Base-by-base conservation (phyloP, 2,797 vertebrate genomes). In the Otolemur crassicaudatus region DNA sequence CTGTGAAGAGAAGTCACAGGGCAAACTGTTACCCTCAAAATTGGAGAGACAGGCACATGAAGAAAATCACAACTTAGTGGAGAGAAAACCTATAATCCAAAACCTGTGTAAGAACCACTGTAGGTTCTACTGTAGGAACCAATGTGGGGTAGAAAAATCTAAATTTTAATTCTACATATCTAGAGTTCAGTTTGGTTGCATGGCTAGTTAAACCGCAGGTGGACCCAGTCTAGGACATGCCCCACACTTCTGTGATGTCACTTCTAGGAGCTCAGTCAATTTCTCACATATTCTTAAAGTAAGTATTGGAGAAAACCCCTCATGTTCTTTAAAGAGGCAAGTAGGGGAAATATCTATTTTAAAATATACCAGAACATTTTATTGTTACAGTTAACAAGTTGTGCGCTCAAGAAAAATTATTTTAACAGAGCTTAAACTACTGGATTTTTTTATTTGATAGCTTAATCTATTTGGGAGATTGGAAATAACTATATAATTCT, bases 111-210 rank as follows among this genome's bases (percentile, higher is more conserved):
- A 9, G 5, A 88, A 70, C 17, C 16, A 23, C 0, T 49, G 19
- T 40, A 8, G 19, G 46, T 13, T 43, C 46, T 12, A 49, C 46
- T 46, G 7, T 3, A 34, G 12, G 5, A 88, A 70, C 17, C 16
- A 23, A 0, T 60, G 12, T 40, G 19, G 7, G 29, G 10, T 60
- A 83, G 17, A 53, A 67, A 73, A 61, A 34, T 34, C 11, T 61
- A 40, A 53, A 40, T 8, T 23, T 13, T 4, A 61, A 53, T 34
- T n/a, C 16, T 4, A 9, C 25, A 25, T 53, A 53, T 34, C 17
- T 49, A 16, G 13, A 2, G 5, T 0, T 22, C 19, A 29, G n/a
- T 40, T 40, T 49, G 2, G 5, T 37, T 22, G 13, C 29, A 23
- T 40, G 27, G 53, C 14, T 75, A 29, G 31, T 87, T 83, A 69